A percentile compares a stretch with the other conserved stretches of the same genome.
Evolutionary conservation across 2,888 invertebrate genomes (phyloP).

Genomic region (Meteorus cinctellus): DNA sequence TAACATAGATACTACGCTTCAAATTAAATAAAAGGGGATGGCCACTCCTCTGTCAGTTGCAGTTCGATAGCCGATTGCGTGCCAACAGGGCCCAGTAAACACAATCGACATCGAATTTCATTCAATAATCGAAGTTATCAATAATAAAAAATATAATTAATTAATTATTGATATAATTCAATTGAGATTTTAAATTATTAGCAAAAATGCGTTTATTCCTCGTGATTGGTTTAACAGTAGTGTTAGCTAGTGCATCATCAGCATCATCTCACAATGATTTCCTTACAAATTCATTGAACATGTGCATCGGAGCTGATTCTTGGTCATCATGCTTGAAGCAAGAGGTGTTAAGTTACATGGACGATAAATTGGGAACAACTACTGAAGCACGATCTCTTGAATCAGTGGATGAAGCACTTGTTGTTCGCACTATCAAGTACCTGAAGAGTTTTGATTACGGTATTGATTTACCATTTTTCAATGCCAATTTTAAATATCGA

Average conservation of each 20-base stretch:
- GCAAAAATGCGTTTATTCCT: constrained; percentile 58
- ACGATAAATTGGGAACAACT: constrained; percentile 78
- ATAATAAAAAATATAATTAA: neutral
- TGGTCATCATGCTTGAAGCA: constrained; percentile 84
- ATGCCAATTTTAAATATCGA: constrained; percentile 66
- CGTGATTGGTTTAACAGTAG: constrained; percentile 71
- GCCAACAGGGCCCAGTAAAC: constrained; percentile 54
- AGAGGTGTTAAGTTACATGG: constrained; percentile 85
- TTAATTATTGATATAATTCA: constrained; percentile 4
- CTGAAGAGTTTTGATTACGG: constrained; percentile 84
- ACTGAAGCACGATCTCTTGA: constrained; percentile 67
- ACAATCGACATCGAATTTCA: constrained; percentile 33
- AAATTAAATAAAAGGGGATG: constrained; percentile 73
- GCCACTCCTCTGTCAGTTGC: constrained; percentile 73
- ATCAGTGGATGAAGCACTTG: constrained; percentile 81
- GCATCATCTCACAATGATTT: constrained; percentile 62
- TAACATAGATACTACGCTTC: constrained; percentile 69
- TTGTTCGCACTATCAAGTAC: constrained; percentile 82
- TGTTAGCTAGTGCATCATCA: constrained; percentile 78
- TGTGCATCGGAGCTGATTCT: constrained; percentile 81
- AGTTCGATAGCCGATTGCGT: constrained; percentile 72
- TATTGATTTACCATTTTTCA: constrained; percentile 78
- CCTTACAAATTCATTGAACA: constrained; percentile 75
- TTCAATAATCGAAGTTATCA: constrained; percentile 6
- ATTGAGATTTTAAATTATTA: constrained; percentile 11